Evolutionary conservation across 2,113 vertebrate species (phyloP), one percentile per base, ranked within the genome.

Genomic region (Coryphaenoides rupestris): DNA sequence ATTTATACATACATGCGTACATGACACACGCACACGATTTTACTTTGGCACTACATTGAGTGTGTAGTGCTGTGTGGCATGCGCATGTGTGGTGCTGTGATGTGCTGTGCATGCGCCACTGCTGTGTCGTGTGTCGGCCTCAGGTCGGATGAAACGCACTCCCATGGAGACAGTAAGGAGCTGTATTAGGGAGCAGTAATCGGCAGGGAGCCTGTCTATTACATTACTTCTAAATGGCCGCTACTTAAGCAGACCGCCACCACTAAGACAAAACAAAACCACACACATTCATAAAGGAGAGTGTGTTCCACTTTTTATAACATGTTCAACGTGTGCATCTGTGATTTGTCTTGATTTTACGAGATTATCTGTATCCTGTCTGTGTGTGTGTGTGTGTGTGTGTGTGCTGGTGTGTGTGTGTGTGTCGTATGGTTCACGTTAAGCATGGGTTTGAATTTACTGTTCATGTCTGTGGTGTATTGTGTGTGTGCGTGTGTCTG

Each of bases 161-260:
- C 80, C 78, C 68, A n/a, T 76, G 65, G 74, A n/a, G 68, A 68
- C 76, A 76, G 80, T 70, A n/a, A n/a, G 77, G 73, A 63, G 81
- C 78, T 80, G 84, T n/a, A n/a, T 86, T 87, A 84, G 74, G n/a
- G n/a, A 79, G 68, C 69, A 28, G 72, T 83, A 86, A 84, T 87
- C n/a, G 84, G 82, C 69, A 79, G 21, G 81, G 76, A 74, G 70
- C 75, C n/a, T 77, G 83, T 82, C n/a, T 86, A 77, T 87, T 86
- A 83, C 81, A 82, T 76, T 76, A 69, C 75, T 55, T 74, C 75
- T 86, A 81, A 86, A 84, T 80, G 76, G 70, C 68, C 76, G 68
- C 74, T 79, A 84, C 83, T 79, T 80, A 69, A 83, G 62, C n/a
- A n/a, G n/a, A n/a, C n/a, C n/a, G n/a, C n/a, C n/a, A n/a, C 69